Conservation (phyloP, 1,140 invertebrate genomes). For the Aphis craccivora region DNA sequence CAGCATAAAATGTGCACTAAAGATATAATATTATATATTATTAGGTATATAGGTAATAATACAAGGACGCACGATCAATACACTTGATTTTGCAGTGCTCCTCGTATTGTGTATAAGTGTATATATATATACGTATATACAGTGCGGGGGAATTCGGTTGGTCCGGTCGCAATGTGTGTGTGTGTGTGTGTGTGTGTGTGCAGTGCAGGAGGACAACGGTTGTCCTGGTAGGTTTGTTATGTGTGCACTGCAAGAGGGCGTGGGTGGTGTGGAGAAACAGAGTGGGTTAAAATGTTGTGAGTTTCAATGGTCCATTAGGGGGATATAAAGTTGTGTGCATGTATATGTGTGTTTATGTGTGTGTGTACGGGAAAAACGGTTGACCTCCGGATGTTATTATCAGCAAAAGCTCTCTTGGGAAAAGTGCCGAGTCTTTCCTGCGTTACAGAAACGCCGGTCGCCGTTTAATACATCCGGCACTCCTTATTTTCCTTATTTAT, state of each 20-base stretch:
- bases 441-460: slow-evolving; percentile 48
- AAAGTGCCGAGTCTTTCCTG: slow-evolving; percentile 41
- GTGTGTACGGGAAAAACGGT: slow-evolving; percentile 35
- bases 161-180: not conserved
- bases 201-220: not conserved
- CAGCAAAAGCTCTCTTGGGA: slow-evolving; percentile 57
- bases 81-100: not conserved
- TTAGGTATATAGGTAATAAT: not conserved
- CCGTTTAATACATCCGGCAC: slow-evolving; percentile 56
- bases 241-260: not conserved
- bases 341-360: not conserved
- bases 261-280: not conserved
- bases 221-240: slow-evolving; percentile 23
- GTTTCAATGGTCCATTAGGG: slow-evolving; percentile 55
- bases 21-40: not conserved
- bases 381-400: slow-evolving; percentile 58
- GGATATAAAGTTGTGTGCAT: not conserved
- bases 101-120: not conserved
- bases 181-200: slow-evolving; percentile 38
- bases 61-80: not conserved
- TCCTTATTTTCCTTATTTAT: not conserved
- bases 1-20: not conserved
- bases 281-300: slow-evolving; percentile 29
- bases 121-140: not conserved
- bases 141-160: not conserved